Evolutionary conservation across 1,140 invertebrate species (phyloP).

Genomic region (Lepidotrigona ventralis): DNA sequence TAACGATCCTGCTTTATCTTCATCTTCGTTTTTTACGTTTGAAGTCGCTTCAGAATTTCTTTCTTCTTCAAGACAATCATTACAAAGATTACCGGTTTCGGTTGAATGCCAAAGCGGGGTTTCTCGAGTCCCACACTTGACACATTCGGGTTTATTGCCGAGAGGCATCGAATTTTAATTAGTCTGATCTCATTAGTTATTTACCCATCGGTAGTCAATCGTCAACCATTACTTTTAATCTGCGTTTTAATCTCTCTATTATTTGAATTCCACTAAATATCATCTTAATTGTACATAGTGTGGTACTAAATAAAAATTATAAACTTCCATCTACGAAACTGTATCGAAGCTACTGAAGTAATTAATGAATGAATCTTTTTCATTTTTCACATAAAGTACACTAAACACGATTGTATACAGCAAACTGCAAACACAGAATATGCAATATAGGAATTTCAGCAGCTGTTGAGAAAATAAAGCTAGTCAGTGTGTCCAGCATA

Average conservation of each 20-base stretch:
- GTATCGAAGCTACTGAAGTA: neutral
- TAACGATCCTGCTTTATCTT: constrained; percentile 71
- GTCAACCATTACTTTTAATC: constrained; percentile 16
- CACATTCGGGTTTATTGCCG: constrained; percentile 83
- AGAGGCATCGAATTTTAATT: constrained; percentile 81
- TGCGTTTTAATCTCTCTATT: neutral
- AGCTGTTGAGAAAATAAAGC: neutral
- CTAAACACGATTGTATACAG: neutral
- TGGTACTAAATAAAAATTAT: neutral
- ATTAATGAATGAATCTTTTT: neutral
- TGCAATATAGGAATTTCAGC: neutral
- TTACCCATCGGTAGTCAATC: constrained; percentile 7
- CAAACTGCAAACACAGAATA: neutral
- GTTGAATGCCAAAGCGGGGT: constrained; percentile 84
- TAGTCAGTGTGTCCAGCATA: neutral
- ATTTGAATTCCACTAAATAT: constrained; percentile 5
- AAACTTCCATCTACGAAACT: neutral
- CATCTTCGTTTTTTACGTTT: constrained; percentile 71
- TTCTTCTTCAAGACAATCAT: constrained; percentile 81
- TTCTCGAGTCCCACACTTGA: constrained; percentile 82
- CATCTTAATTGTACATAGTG: constrained; percentile 6
- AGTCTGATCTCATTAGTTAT: constrained; percentile 23
- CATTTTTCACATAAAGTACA: neutral
- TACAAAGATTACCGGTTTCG: constrained; percentile 83
- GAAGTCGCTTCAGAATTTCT: constrained; percentile 65